Conservation (phyloP, 1,140 invertebrate genomes). For the Drosophila tropicalis region DNA sequence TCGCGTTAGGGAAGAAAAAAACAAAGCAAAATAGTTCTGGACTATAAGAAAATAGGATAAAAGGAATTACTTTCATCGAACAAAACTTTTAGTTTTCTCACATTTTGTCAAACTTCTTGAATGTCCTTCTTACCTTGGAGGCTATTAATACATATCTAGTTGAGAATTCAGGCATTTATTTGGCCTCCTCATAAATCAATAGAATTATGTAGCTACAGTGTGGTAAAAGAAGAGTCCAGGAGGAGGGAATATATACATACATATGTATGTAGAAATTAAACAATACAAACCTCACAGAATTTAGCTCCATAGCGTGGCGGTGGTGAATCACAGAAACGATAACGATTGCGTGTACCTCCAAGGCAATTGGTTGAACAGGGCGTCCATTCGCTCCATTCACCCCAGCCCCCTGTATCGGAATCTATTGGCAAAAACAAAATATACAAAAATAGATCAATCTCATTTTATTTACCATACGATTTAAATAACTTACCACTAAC, state of each 20-base stretch:
- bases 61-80: too few species aligned
- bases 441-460: neutral
- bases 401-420: constrained; percentile 91
- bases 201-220: neutral
- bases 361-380: constrained; percentile 91
- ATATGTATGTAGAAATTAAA: neutral
- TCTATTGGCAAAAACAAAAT: constrained; percentile 83
- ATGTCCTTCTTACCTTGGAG: neutral
- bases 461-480: constrained; percentile 18
- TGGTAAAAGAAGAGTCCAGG: neutral
- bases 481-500: constrained; percentile 86
- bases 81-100: too few species aligned
- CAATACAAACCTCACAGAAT: constrained; percentile 89
- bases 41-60: too few species aligned
- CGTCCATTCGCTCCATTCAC: constrained; percentile 92
- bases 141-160: constrained; percentile 8
- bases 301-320: constrained; percentile 92
- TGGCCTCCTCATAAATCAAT: constrained; percentile 11
- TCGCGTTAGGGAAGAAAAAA: too few species aligned
- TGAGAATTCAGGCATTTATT: neutral
- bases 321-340: constrained; percentile 93
- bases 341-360: constrained; percentile 90
- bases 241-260: neutral
- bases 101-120: neutral
- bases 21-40: too few species aligned